Evolutionary conservation across 2,113 vertebrate species (phyloP).

Genomic region (Plecturocebus donacophilus): DNA sequence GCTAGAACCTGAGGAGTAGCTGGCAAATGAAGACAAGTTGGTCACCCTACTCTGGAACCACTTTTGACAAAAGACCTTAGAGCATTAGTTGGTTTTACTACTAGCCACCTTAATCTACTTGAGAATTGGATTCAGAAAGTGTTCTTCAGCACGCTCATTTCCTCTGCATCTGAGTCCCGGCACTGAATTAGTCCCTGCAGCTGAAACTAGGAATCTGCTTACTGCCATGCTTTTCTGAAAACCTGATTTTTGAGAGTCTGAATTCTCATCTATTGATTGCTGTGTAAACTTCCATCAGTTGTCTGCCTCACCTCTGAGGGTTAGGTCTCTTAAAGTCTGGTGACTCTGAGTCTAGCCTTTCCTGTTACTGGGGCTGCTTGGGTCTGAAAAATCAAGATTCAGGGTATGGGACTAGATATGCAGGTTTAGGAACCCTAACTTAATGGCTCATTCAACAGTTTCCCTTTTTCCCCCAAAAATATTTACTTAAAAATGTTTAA

Average conservation of each 20-base stretch:
- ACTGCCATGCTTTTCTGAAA: background rate
- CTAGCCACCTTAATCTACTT: background rate
- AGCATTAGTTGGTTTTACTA: background rate
- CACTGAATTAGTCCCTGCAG: background rate
- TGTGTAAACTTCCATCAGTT: background rate
- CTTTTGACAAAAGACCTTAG: background rate
- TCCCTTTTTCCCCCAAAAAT: background rate
- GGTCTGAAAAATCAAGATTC: background rate
- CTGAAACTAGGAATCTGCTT: background rate
- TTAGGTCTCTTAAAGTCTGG: background rate
- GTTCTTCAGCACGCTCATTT: background rate
- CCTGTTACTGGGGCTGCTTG: background rate
- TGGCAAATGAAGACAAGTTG: background rate
- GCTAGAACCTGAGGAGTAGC: background rate
- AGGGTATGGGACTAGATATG: background rate
- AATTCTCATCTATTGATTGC: background rate
- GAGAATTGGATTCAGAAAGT: slow-evolving; percentile 2
- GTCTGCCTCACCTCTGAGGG: background rate
- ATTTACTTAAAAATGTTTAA: background rate
- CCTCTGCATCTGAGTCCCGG: background rate
- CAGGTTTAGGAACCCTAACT: background rate
- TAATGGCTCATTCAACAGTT: background rate
- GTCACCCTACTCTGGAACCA: background rate
- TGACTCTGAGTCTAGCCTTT: background rate
- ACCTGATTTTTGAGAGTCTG: background rate